A percentile compares a stretch with the other conserved stretches of the same genome.
Conservation (phyloP, 2,888 invertebrate species). For the Cordilura impudica region DNA sequence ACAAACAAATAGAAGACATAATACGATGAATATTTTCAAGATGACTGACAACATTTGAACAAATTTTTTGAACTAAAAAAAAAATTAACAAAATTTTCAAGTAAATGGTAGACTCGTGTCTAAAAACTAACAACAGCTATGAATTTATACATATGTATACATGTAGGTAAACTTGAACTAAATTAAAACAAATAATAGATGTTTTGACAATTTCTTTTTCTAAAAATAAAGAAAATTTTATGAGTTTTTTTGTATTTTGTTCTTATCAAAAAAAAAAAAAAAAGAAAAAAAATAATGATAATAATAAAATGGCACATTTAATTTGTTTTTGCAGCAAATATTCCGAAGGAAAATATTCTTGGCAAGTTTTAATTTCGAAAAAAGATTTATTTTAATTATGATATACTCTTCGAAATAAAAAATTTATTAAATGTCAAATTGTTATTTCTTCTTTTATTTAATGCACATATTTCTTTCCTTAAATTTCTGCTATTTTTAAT, state of each 20-base stretch:
- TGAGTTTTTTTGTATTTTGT: background rate
- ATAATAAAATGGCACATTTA: background rate
- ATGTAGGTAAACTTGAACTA: background rate
- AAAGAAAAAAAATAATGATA: too few species aligned
- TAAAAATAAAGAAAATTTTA: too few species aligned
- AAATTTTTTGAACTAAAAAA: conserved; percentile 19
- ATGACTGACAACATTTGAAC: conserved; percentile 33
- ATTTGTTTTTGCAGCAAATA: background rate
- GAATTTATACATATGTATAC: too few species aligned
- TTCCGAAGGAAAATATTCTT: background rate
- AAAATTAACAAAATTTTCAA: conserved; percentile 4
- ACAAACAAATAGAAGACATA: background rate
- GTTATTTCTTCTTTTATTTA: background rate
- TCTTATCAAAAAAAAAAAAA: background rate
- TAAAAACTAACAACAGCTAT: background rate
- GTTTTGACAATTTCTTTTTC: too few species aligned
- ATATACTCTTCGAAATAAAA: background rate
- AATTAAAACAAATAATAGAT: too few species aligned
- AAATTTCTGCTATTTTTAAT: background rate
- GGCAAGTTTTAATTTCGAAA: background rate
- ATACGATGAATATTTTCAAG: conserved; percentile 22
- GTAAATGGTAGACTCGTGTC: background rate
- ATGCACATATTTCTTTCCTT: background rate
- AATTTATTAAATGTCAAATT: background rate
- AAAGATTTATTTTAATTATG: background rate